Conservation (phyloP, 2,113 vertebrate genomes). For the Rhegmatorhina hoffmannsi region DNA sequence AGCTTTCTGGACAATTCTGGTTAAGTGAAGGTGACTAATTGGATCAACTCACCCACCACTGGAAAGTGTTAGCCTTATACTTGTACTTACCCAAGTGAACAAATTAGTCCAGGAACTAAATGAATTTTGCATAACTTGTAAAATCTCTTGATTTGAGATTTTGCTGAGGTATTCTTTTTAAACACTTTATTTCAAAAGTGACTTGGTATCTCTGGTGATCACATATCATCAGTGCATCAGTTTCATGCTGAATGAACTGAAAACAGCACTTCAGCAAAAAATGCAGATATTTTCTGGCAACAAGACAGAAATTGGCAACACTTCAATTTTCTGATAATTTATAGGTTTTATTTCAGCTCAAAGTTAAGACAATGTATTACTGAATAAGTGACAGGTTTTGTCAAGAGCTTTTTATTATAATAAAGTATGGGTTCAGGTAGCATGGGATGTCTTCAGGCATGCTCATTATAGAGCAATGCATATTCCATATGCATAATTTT, state of each 20-base stretch:
- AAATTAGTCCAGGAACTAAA: background rate
- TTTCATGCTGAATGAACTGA: slow-evolving; percentile 23
- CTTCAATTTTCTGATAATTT: background rate
- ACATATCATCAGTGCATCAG: background rate
- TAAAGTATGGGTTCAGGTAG: background rate
- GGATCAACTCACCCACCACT: background rate
- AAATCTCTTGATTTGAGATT: background rate
- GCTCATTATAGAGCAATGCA: background rate
- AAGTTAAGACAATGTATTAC: background rate
- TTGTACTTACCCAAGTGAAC: background rate
- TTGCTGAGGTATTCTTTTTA: background rate
- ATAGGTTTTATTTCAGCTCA: background rate
- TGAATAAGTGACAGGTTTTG: background rate
- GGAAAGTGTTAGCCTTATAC: background rate
- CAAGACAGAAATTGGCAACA: background rate
- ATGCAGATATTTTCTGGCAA: slow-evolving; percentile 36
- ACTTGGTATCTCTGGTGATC: background rate
- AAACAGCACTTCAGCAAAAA: slow-evolving; percentile 18
- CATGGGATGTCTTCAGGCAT: background rate
- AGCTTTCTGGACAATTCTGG: background rate
- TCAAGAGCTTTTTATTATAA: background rate
- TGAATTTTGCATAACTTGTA: background rate
- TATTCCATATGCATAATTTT: background rate
- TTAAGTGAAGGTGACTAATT: slow-evolving; percentile 16
- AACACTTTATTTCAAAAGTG: background rate